Evolutionary conservation across 2,888 invertebrate species (phyloP).

Genomic region (Cryptus armator): DNA sequence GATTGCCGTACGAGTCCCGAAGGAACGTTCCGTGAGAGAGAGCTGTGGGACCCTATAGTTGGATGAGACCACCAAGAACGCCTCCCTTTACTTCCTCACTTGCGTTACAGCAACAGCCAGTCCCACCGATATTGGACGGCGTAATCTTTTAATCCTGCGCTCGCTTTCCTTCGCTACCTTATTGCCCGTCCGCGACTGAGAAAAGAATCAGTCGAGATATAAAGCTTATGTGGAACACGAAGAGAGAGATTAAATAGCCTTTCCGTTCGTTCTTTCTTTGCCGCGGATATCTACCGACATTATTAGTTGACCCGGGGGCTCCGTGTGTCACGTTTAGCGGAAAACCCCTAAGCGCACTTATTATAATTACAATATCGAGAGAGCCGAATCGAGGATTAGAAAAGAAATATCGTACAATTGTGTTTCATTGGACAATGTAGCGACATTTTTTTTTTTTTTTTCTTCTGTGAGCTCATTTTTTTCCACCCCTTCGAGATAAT

Average conservation of each 20-base stretch:
- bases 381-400: not conserved
- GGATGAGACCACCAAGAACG: constrained; percentile 25
- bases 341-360: not conserved
- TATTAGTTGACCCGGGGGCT: constrained; percentile 14
- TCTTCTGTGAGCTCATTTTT: not conserved
- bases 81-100: constrained; percentile 69
- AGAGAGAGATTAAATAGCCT: constrained; percentile 45
- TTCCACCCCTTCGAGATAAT: not conserved
- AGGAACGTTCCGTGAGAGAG: constrained; percentile 69
- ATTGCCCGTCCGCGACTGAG: constrained; percentile 61
- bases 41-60: constrained; percentile 20
- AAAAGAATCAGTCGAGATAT: constrained; percentile 63
- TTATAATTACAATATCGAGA: not conserved
- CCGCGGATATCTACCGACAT: not conserved
- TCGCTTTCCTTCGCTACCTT: constrained; percentile 63
- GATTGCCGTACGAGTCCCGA: constrained; percentile 77
- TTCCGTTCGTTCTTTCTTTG: constrained; percentile 26
- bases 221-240: constrained; percentile 63
- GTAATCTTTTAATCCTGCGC: constrained; percentile 79
- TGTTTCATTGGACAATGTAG: not conserved
- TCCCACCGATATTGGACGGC: constrained; percentile 75
- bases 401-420: not conserved
- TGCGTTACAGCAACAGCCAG: constrained; percentile 55
- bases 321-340: not conserved
- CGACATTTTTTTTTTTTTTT: not conserved